Conservation (phyloP, 2,113 vertebrate genomes). For the Pao palembangensis region DNA sequence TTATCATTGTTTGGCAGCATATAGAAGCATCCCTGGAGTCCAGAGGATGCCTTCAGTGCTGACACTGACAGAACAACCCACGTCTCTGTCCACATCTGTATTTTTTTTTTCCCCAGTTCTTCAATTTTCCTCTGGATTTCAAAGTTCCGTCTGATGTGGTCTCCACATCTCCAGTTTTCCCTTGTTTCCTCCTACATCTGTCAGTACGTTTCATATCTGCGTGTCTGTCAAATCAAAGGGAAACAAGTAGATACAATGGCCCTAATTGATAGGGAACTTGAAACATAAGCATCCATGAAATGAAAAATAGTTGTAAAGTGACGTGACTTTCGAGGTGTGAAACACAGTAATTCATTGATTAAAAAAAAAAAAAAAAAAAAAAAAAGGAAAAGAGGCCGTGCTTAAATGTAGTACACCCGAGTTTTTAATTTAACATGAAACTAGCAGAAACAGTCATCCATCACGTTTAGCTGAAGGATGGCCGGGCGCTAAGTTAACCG, state of each 20-base stretch:
- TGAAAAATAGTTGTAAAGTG: conserved; percentile 1
- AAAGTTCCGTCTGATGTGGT: not conserved
- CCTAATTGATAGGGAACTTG: conserved; percentile 17
- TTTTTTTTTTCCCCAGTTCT: conserved; percentile 6
- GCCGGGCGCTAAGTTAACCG: conserved; percentile 1
- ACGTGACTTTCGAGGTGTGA: conserved; percentile 1
- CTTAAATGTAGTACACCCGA: conserved; percentile 22
- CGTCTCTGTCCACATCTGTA: conserved; percentile 70
- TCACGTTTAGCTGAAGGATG: conserved; percentile 31
- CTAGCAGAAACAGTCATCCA: conserved; percentile 35
- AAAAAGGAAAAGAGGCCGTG: conserved; percentile 5
- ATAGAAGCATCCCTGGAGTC: conserved; percentile 62
- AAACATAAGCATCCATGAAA: not conserved
- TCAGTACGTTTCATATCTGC: conserved; percentile 36
- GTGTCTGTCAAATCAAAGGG: conserved; percentile 33
- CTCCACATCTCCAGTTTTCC: conserved; percentile 28
- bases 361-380: conserved; percentile 9
- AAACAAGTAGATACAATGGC: conserved; percentile 9
- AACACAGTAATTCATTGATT: conserved; percentile 8
- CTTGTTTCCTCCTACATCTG: conserved; percentile 42
- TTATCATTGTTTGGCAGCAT: conserved; percentile 73
- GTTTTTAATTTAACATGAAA: conserved; percentile 41
- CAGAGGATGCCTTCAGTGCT: conserved; percentile 64
- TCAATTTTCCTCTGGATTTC: conserved; percentile 34
- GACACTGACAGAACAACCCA: conserved; percentile 66